These are phyloP conservation scores for Tiliacea citrago DNA, from an alignment of 2,888 invertebrate species.

Conservation along the genomic window DNA sequence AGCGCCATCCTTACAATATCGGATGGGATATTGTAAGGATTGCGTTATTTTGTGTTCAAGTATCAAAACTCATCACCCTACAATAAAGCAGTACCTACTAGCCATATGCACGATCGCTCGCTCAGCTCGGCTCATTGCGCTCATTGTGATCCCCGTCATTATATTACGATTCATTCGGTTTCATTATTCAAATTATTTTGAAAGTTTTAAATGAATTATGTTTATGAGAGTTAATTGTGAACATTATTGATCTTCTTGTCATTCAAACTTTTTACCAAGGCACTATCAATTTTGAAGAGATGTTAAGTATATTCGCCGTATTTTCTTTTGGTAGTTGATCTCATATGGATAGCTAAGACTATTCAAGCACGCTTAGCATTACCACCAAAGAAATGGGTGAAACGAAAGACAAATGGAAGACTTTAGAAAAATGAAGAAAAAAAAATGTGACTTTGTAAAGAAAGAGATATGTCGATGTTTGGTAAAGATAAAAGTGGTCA, in stretches of 20 bases:
- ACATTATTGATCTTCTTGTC: neutral
- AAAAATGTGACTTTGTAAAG: neutral
- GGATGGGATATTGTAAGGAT: too few species aligned
- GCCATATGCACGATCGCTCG: slow-evolving; percentile 74
- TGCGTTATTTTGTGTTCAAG: slow-evolving; percentile 31
- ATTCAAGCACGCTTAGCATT: neutral
- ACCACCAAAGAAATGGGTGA: neutral
- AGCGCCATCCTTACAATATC: too few species aligned
- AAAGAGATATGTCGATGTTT: neutral
- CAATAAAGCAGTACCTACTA: slow-evolving; percentile 21
- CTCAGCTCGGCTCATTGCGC: slow-evolving; percentile 78
- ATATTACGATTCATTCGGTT: slow-evolving; percentile 64
- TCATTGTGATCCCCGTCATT: slow-evolving; percentile 68
- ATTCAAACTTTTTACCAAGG: neutral
- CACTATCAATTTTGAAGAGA: too few species aligned
- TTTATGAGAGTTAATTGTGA: slow-evolving; percentile 13
- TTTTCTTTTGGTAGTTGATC: neutral
- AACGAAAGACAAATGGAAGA: neutral
- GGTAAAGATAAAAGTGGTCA: neutral
- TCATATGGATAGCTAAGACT: neutral
- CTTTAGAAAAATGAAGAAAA: neutral
- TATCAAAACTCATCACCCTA: slow-evolving; percentile 66
- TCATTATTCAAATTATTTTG: slow-evolving; percentile 55
- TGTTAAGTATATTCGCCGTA: too few species aligned
- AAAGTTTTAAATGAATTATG: slow-evolving; percentile 21